Conservation (phyloP, 1,140 invertebrate species). For the Capitella teleta region DNA sequence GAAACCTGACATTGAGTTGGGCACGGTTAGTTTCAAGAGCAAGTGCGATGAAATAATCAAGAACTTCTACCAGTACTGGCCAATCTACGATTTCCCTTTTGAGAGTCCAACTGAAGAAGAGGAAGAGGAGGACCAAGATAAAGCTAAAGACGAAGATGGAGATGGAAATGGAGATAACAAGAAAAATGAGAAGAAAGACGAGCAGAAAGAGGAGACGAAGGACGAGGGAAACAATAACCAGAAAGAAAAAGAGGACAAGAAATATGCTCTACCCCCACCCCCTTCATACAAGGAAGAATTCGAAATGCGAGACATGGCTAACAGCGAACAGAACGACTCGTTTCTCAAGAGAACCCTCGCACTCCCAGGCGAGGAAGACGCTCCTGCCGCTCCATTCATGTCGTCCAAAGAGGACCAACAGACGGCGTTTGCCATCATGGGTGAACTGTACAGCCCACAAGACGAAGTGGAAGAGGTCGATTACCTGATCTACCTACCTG, state of each 20-base stretch:
- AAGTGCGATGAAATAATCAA: slow-evolving; percentile 37
- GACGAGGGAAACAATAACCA: neutral
- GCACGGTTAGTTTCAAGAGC: slow-evolving; percentile 35
- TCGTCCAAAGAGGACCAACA: neutral
- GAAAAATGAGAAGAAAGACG: neutral
- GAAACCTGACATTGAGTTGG: slow-evolving; percentile 21
- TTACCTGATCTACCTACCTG: slow-evolving; percentile 8
- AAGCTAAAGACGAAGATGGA: neutral
- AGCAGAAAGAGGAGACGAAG: neutral
- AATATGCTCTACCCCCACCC: neutral
- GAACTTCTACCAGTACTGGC: slow-evolving; percentile 36
- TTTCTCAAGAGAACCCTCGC: neutral
- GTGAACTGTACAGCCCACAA: neutral
- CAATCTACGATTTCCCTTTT: slow-evolving; percentile 17
- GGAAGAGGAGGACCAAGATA: neutral
- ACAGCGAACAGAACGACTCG: neutral
- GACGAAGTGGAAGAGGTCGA: slow-evolving; percentile 5
- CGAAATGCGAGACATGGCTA: neutral
- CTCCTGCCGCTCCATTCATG: neutral
- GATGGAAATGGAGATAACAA: neutral
- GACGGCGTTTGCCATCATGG: neutral
- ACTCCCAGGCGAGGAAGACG: neutral
- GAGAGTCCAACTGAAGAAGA: slow-evolving; percentile 6
- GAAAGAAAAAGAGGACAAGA: neutral
- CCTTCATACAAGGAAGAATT: neutral